These are phyloP conservation scores for Choristoneura fumiferana DNA, from an alignment of 1,140 invertebrate genomes.

Conservation along the genomic window DNA sequence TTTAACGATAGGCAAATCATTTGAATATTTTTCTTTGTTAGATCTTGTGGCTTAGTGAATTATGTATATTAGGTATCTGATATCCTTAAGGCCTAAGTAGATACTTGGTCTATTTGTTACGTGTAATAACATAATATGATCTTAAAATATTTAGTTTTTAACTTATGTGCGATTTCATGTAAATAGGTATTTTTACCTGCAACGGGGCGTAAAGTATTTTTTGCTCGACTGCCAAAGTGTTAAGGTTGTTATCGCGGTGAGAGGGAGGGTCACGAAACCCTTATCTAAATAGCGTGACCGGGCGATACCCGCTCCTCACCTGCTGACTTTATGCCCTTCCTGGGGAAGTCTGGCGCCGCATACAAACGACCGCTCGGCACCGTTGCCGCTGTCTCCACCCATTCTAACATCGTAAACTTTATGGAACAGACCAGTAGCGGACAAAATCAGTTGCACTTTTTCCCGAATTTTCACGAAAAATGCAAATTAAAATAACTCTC, in stretches of 20 bases:
- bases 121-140: too few species aligned
- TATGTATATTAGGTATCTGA: too few species aligned
- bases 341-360: slow-evolving; percentile 45
- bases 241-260: slow-evolving; percentile 37
- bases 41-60: too few species aligned
- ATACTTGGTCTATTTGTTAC: too few species aligned
- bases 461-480: slow-evolving; percentile 61
- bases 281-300: slow-evolving; percentile 63
- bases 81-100: too few species aligned
- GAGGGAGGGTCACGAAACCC: slow-evolving; percentile 44
- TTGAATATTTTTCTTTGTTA: too few species aligned
- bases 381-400: slow-evolving; percentile 35
- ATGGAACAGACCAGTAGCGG: slow-evolving; percentile 31
- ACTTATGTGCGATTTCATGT: too few species aligned
- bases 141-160: too few species aligned
- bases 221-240: slow-evolving; percentile 9
- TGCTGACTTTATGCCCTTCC: slow-evolving; percentile 61
- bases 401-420: slow-evolving; percentile 45
- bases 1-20: background rate
- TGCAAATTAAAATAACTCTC: slow-evolving; percentile 77
- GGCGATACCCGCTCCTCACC: slow-evolving; percentile 49
- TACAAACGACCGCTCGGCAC: slow-evolving; percentile 54
- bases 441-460: slow-evolving; percentile 33
- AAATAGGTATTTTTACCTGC: too few species aligned
- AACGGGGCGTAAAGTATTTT: slow-evolving; percentile 1